phyloP scores from a whole-genome alignment of 2,888 invertebrate genomes.

The Nowickia ferox region DNA sequence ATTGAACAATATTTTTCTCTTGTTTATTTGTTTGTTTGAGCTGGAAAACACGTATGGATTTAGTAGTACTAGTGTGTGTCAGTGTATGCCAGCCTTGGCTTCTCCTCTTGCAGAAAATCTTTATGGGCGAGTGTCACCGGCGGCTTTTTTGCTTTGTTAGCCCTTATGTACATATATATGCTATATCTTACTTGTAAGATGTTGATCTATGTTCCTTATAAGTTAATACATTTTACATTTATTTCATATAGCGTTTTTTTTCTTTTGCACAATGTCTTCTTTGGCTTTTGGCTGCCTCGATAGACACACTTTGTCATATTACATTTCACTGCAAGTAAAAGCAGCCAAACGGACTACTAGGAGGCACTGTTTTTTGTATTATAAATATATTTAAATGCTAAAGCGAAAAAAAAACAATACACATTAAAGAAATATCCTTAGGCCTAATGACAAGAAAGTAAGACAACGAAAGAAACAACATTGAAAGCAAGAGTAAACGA shows the following conservation, averaged over 20 bases:
- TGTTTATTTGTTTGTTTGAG: too few relatives aligned
- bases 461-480: not conserved
- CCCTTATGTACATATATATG: too few relatives aligned
- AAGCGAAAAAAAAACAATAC: slow-evolving; percentile 47
- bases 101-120: not conserved
- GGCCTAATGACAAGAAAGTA: slow-evolving; percentile 36
- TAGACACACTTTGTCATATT: slow-evolving; percentile 51
- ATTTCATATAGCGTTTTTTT: slow-evolving; percentile 26
- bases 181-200: slow-evolving; percentile 31
- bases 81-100: not conserved
- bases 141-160: not conserved
- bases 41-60: too few relatives aligned
- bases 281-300: slow-evolving; percentile 17
- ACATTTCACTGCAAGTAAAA: not conserved
- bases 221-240: slow-evolving; percentile 64
- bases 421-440: slow-evolving; percentile 60
- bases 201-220: slow-evolving; percentile 47
- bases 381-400: slow-evolving; percentile 60
- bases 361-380: slow-evolving; percentile 41
- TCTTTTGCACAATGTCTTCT: not conserved
- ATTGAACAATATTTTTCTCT: too few relatives aligned
- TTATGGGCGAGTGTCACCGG: not conserved
- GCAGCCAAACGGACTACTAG: not conserved
- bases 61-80: not conserved
- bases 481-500: slow-evolving; percentile 1